phyloP scores from a whole-genome alignment of 2,888 invertebrate species.

The Agonopterix alstromeriana region DNA sequence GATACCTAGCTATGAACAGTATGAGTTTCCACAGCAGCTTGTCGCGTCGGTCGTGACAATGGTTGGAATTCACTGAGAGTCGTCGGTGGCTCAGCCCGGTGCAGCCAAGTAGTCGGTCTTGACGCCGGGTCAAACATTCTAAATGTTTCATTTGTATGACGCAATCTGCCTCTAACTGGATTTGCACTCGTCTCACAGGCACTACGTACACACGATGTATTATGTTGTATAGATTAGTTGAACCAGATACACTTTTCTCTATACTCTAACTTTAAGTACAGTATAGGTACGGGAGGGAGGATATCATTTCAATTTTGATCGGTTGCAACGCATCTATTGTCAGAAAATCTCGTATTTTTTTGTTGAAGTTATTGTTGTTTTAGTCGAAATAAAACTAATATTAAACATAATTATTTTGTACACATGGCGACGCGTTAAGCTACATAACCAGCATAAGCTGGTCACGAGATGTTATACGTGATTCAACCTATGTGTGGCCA shows the following conservation, averaged over 20 bases:
- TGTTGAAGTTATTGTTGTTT: neutral
- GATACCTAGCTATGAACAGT: too few species aligned
- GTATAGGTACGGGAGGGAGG: neutral
- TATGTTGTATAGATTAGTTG: neutral
- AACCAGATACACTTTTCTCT: neutral
- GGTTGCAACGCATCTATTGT: neutral
- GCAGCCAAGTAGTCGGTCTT: constrained; percentile 10
- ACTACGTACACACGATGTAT: constrained; percentile 21
- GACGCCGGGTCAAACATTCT: constrained; percentile 63
- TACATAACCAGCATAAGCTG: too few species aligned
- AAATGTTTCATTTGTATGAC: constrained; percentile 64
- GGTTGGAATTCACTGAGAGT: constrained; percentile 47
- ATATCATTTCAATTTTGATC: neutral
- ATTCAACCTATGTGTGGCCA: too few species aligned
- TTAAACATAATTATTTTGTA: too few species aligned
- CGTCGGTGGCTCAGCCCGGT: constrained; percentile 25
- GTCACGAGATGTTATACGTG: too few species aligned
- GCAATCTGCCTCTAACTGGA: constrained; percentile 60
- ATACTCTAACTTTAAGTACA: neutral
- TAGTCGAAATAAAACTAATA: too few species aligned
- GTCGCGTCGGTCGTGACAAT: constrained; percentile 49
- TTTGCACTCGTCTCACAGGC: constrained; percentile 62
- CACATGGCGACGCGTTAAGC: too few species aligned
- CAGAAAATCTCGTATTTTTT: neutral
- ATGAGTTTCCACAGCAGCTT: too few species aligned